A percentile compares a stretch with the other conserved stretches of the same genome.
phyloP scores from a whole-genome alignment of 2,888 invertebrate species.

The Acleris laterana region DNA sequence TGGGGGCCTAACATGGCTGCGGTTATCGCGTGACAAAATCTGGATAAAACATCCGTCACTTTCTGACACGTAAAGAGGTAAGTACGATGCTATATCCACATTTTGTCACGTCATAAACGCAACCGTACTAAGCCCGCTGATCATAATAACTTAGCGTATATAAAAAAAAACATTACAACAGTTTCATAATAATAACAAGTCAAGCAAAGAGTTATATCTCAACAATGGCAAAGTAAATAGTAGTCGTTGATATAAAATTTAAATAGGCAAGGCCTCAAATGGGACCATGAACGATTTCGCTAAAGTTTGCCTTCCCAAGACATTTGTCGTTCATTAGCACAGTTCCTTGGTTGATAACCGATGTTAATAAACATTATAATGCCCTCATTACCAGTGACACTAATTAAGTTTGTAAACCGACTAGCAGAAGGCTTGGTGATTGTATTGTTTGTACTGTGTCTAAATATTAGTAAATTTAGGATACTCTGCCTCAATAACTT shows the following conservation, averaged over 20 bases:
- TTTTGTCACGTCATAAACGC: too few species aligned
- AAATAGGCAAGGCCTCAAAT: slow-evolving; percentile 1
- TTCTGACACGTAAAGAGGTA: too few species aligned
- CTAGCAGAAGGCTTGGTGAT: slow-evolving; percentile 15
- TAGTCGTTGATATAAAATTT: not conserved
- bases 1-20: too few species aligned
- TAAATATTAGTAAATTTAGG: not conserved
- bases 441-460: not conserved
- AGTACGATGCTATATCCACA: too few species aligned
- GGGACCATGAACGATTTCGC: slow-evolving; percentile 18
- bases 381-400: slow-evolving; percentile 43
- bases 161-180: too few species aligned
- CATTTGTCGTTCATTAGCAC: slow-evolving; percentile 33
- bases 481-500: too few species aligned
- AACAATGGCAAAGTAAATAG: not conserved
- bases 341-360: slow-evolving; percentile 40
- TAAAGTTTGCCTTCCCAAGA: slow-evolving; percentile 10
- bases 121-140: too few species aligned
- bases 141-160: too few species aligned
- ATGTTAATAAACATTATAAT: slow-evolving; percentile 39
- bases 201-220: too few species aligned
- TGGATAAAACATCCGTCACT: too few species aligned
- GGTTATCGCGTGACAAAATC: too few species aligned
- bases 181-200: too few species aligned
- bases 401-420: slow-evolving; percentile 30